Conservation (phyloP, 1,140 invertebrate species). For the Drosophila oshimai region DNA sequence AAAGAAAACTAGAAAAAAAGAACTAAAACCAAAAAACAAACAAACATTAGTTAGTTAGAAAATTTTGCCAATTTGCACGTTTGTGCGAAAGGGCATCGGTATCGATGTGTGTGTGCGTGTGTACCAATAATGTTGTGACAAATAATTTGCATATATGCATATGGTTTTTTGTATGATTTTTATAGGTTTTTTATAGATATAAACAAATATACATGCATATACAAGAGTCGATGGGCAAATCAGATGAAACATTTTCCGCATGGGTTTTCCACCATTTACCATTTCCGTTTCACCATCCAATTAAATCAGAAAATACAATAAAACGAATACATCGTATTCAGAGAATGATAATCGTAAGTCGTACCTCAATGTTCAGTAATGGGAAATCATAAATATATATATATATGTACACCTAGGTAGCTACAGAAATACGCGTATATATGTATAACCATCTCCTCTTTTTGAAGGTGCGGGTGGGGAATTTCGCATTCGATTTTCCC, state of each 20-base stretch:
- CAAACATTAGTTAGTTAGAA: constrained; percentile 67
- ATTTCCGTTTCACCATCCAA: constrained; percentile 22
- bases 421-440: constrained; percentile 7
- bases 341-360: constrained; percentile 80
- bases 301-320: constrained; percentile 55
- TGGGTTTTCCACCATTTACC: constrained; percentile 26
- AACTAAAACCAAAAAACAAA: constrained; percentile 12
- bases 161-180: constrained; percentile 52
- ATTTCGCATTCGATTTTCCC: background rate
- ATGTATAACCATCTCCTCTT: background rate
- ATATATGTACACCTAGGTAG: constrained; percentile 11
- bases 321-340: constrained; percentile 55
- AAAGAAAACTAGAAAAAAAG: constrained; percentile 9
- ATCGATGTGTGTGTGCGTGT: constrained; percentile 10
- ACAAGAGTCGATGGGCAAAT: constrained; percentile 33
- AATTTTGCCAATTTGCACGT: constrained; percentile 42
- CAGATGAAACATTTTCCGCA: constrained; percentile 23
- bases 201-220: constrained; percentile 43
- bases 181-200: constrained; percentile 49
- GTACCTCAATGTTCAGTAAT: constrained; percentile 79
- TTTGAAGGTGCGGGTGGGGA: background rate
- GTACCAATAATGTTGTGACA: constrained; percentile 72
- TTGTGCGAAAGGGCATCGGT: constrained; percentile 3
- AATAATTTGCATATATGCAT: constrained; percentile 68
- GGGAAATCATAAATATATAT: constrained; percentile 31